Conservation (phyloP, 1,140 invertebrate genomes). For the Bombus confusus region DNA sequence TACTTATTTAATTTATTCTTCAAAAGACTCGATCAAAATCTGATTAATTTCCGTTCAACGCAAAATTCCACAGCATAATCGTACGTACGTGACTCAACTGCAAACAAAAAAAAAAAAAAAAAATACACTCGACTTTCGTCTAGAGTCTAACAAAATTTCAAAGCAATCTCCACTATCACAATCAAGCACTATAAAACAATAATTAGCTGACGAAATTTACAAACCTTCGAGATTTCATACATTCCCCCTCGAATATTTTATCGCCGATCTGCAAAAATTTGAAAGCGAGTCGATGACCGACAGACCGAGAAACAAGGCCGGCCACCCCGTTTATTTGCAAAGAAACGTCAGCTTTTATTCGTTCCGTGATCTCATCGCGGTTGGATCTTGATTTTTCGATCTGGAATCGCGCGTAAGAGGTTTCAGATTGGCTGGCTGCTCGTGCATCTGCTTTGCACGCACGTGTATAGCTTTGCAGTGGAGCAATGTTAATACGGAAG, state of each 20-base stretch:
- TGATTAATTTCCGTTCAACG: background rate
- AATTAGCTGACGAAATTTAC: conserved; percentile 9
- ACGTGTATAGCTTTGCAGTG: background rate
- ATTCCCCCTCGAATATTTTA: conserved; percentile 31
- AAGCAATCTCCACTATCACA: background rate
- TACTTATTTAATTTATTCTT: too few species aligned
- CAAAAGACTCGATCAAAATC: background rate
- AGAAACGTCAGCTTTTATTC: conserved; percentile 40
- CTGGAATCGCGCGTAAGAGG: conserved; percentile 22
- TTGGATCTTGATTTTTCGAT: conserved; percentile 72
- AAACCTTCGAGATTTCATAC: conserved; percentile 7
- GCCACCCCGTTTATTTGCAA: background rate
- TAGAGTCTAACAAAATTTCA: conserved; percentile 32
- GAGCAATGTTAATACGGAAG: conserved; percentile 31
- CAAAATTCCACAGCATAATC: background rate
- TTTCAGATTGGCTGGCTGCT: background rate
- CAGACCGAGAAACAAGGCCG: conserved; percentile 16
- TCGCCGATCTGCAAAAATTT: conserved; percentile 48
- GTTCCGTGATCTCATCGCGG: conserved; percentile 36
- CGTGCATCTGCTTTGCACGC: conserved; percentile 51
- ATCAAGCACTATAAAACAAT: background rate
- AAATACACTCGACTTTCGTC: conserved; percentile 22
- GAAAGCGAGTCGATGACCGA: conserved; percentile 14
- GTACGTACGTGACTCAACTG: background rate
- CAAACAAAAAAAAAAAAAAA: background rate